Percentiles rank a stretch among this genome's conserved stretches.
Evolutionary conservation across 2,888 invertebrate genomes (phyloP).

Genomic region (Mechanitis mazaeus): DNA sequence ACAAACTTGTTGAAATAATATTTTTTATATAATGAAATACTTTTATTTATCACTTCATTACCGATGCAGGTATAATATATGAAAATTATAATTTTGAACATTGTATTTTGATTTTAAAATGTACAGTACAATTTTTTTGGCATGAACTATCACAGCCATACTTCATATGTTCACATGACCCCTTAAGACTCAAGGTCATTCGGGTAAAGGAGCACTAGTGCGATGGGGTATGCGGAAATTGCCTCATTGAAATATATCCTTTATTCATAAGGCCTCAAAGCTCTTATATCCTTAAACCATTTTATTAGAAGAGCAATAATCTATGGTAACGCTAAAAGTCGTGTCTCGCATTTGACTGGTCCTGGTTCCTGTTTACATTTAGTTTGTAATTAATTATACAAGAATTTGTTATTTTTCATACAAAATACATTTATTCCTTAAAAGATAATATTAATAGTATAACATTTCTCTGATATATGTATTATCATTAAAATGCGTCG

Average conservation of each 20-base stretch:
- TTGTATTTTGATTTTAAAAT: no score
- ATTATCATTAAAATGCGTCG: no score
- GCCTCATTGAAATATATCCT: slow-evolving; percentile 7
- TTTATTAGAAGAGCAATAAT: slow-evolving; percentile 10
- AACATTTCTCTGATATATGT: background rate
- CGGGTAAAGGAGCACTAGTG: slow-evolving; percentile 17
- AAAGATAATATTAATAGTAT: background rate
- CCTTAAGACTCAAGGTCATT: slow-evolving; percentile 27
- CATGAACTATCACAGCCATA: background rate
- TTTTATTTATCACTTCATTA: no score
- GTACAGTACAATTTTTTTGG: background rate
- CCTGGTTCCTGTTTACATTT: slow-evolving; percentile 22
- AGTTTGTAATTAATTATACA: slow-evolving; percentile 8
- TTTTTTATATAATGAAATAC: no score
- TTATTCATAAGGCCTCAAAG: slow-evolving; percentile 10
- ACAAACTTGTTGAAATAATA: no score
- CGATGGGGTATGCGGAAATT: slow-evolving; percentile 5
- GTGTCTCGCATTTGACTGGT: slow-evolving; percentile 24
- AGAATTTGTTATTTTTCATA: background rate
- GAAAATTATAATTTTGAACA: no score
- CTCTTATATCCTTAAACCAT: slow-evolving; percentile 7
- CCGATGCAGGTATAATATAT: no score
- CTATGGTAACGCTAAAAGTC: slow-evolving; percentile 24
- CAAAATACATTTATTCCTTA: background rate
- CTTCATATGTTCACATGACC: slow-evolving; percentile 11